Percentiles rank a stretch among this genome's conserved stretches.
Conservation (phyloP, 2,888 invertebrate species). For the Lasioglossum zephyrum region DNA sequence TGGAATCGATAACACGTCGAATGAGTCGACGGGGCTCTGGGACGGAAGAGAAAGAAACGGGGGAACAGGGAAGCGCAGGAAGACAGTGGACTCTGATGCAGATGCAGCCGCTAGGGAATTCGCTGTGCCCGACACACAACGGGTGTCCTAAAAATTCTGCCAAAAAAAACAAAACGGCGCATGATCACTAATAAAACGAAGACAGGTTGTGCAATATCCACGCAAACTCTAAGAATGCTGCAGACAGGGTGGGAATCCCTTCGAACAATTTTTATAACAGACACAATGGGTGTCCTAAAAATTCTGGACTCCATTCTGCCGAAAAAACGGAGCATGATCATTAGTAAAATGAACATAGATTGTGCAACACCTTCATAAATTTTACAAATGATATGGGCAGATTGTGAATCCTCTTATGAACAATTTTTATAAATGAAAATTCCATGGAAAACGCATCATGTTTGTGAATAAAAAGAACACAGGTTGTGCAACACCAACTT, state of each 20-base stretch:
- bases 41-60: slow-evolving; percentile 47
- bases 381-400: no score
- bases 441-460: no score
- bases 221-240: not conserved
- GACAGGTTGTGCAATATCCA: not conserved
- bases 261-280: not conserved
- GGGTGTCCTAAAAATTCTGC: not conserved
- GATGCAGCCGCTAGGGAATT: not conserved
- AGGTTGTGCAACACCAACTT: no score
- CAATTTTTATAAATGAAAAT: no score
- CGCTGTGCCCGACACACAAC: not conserved
- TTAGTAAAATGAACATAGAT: not conserved
- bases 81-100: slow-evolving; percentile 9
- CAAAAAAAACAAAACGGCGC: not conserved
- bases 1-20: slow-evolving; percentile 77
- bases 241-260: not conserved
- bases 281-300: not conserved
- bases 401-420: no score
- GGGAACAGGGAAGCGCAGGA: slow-evolving; percentile 43
- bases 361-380: not conserved
- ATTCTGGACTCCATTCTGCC: not conserved
- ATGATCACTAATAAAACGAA: not conserved
- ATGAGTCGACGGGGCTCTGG: slow-evolving; percentile 51
- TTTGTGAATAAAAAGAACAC: no score
- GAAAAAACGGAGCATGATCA: not conserved